Base-by-base conservation (phyloP, 1,140 invertebrate species). In the Drosophila neocordata region DNA sequence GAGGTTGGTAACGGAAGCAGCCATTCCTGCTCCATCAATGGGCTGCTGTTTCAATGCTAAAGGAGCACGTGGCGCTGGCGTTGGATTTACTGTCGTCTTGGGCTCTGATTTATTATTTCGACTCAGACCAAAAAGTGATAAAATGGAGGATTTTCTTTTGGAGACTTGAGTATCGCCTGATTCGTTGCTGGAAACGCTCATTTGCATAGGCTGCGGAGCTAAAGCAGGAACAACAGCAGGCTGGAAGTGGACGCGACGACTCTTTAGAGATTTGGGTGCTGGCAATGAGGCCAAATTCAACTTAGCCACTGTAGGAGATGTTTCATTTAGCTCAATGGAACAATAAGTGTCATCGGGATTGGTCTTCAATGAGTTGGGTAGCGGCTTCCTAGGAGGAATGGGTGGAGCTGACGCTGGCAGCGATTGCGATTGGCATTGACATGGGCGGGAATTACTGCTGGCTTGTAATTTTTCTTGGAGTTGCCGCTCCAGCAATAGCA, bases 301-400 rank as follows among this genome's bases (percentile, higher is more conserved):
- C 18, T 91, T 91, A 13, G 90, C 90, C 58, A 91, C 83, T 12
- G 90, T 91, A 0, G 90, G 90, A 11, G 77, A 88, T 0, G 90
- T 82, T 8, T 91, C 90, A 27, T 89, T 91, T 12, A 81, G 74
- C 61, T 91, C 90, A 20, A 91, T 91, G n/a, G 74, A 79, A 67
- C 89, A 90, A 37, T 91, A 91, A n/a, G 85, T 91, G 52, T 91
- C 90, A 24, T 91, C 85, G 4, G 84, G 75, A 1, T 69, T 63
- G 1, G 61, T 59, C 53, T 55, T 70, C 0, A 51, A 8, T 6
- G 48, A 5, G 4, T 20, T 20, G 41, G 41, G 20, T 48, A 9
- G 15, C 15, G 80, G 75, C 22, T 70, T 79, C 4, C 82, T 61
- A 0, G 89, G 79, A 2, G 82, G 79, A 52, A 81, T 62, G 6